A percentile compares a stretch with the other conserved stretches of the same genome.
Conservation (phyloP, 1,140 invertebrate species). For the Drosophila pruinosa region DNA sequence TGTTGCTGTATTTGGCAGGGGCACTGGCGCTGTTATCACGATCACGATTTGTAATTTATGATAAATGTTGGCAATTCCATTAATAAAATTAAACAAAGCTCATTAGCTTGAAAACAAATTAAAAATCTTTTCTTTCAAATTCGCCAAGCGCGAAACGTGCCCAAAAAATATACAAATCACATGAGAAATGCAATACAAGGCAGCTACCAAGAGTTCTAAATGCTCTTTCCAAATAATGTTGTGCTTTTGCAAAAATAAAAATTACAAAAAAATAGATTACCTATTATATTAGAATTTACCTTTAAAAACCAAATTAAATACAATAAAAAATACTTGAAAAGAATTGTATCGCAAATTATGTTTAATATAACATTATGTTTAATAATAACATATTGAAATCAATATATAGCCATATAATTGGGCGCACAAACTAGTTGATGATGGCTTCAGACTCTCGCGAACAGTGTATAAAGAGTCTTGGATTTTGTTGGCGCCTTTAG, state of each 20-base stretch:
- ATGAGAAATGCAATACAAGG: neutral
- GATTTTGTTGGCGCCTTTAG: conserved; percentile 46
- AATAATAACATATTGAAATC: no score
- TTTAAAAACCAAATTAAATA: neutral
- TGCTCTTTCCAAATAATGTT: neutral
- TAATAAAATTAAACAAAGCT: conserved; percentile 80
- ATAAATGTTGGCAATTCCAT: conserved; percentile 80
- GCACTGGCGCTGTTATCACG: conserved; percentile 62
- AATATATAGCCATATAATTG: neutral
- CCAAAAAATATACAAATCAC: conserved; percentile 32
- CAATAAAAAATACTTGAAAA: no score
- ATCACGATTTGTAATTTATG: conserved; percentile 79
- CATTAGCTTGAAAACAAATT: conserved; percentile 65
- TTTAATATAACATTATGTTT: no score
- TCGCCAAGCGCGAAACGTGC: conserved; percentile 32
- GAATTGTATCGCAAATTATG: no score
- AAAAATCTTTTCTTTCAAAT: conserved; percentile 30
- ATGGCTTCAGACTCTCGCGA: neutral
- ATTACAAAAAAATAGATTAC: neutral
- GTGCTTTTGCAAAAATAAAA: neutral
- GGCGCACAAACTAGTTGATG: neutral
- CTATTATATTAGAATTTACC: no score
- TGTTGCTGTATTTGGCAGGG: neutral
- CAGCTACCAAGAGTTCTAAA: neutral
- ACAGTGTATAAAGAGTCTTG: neutral